Conservation (phyloP, 1,140 invertebrate species). For the Eueides isabella region DNA sequence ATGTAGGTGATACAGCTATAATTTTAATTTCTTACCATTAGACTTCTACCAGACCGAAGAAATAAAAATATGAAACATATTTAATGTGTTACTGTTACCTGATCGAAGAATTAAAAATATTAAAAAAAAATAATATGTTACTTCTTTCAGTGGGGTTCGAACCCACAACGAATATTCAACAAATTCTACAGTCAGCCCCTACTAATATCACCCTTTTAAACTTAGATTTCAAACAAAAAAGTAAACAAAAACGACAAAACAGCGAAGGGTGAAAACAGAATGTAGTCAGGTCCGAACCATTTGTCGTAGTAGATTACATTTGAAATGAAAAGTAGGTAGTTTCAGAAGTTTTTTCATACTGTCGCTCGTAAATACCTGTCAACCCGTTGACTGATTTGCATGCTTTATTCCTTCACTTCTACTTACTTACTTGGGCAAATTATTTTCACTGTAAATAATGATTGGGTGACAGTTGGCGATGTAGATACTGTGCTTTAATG, state of each 20-base stretch:
- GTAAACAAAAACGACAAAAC: constrained; percentile 46
- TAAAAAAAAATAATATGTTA: too few relatives aligned
- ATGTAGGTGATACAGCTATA: too few relatives aligned
- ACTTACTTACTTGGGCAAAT: not conserved
- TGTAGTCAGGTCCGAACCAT: constrained; percentile 70
- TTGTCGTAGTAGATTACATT: constrained; percentile 72
- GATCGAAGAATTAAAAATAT: too few relatives aligned
- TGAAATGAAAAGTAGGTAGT: constrained; percentile 74
- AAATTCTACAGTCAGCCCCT: not conserved
- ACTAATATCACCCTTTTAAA: constrained; percentile 9
- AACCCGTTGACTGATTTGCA: constrained; percentile 67
- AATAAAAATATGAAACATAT: too few relatives aligned
- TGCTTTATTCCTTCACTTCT: constrained; percentile 21
- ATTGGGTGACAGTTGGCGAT: not conserved
- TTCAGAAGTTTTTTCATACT: constrained; percentile 64
- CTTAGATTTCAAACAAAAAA: constrained; percentile 37
- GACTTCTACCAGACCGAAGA: too few relatives aligned
- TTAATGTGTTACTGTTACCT: too few relatives aligned
- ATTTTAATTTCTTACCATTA: too few relatives aligned
- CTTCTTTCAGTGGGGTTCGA: too few relatives aligned
- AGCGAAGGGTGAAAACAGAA: constrained; percentile 43
- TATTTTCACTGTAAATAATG: not conserved
- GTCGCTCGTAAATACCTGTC: constrained; percentile 66
- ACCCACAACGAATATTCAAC: not conserved
- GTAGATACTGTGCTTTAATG: not conserved